Evolutionary conservation across 2,113 vertebrate genomes (phyloP), one percentile per base, ranked within the genome.

Genomic region (Syngnathoides biaculeatus): DNA sequence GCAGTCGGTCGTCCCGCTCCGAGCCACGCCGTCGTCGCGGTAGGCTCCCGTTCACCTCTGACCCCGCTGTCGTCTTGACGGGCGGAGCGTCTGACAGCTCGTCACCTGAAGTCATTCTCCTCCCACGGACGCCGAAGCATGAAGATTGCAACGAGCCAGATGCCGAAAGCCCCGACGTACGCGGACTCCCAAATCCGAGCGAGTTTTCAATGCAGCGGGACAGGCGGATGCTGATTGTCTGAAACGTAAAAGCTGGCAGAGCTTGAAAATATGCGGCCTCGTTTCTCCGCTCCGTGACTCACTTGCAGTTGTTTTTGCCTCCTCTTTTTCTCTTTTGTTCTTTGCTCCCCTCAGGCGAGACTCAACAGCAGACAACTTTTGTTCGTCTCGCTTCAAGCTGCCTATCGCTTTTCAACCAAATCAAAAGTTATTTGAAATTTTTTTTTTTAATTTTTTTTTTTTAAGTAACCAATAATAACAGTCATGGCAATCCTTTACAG

Each of bases 101-200:
- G 56, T 79, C 65, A 57, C 63, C 73, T 56, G 75, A 52, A 66
- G 64, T 35, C 68, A 59, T 62, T 74, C 53, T 72, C 69, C 48
- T 65, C 68, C 67, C 58, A 27, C 56, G 69, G 74, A 82, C 78
- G 71, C 56, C 64, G 77, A 72, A 85, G 84, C 84, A 66, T 82
- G 79, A 85, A 83, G 79, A 78, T 63, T 71, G 65, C 50, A 53
- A 75, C 72, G 74, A 45, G 50, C n/a, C 67, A 82, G 69, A 77
- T 14, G 45, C 75, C 39, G 65, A 75, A 39, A 68, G 55, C 70
- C 66, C 68, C 64, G 64, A 35, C 71, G 78, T 82, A 82, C 74
- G 72, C 65, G 68, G 62, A 68, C 47, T 72, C 81, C 81, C 70
- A 75, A 74, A 75, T 27, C 59, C 4, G 67, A 69, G 48, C 20